Conservation (phyloP, 1,140 invertebrate genomes). For the Anoplolepis gracilipes region DNA sequence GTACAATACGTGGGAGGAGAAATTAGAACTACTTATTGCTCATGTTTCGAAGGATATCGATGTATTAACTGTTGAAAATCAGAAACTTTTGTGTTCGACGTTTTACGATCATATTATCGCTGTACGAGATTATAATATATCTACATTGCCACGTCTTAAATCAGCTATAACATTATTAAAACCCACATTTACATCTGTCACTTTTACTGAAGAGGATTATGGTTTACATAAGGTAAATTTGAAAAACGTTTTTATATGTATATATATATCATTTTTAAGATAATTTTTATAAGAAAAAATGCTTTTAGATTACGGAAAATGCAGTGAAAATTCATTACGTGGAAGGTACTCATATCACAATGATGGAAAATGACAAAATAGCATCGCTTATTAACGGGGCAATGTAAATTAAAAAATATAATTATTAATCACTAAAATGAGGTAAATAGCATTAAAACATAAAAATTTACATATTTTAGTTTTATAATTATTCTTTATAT, state of each 20-base stretch:
- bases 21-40: not conserved
- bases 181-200: constrained; percentile 86
- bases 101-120: constrained; percentile 87
- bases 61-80: constrained; percentile 81
- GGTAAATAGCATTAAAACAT: no score
- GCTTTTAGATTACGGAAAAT: constrained; percentile 74
- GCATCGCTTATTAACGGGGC: constrained; percentile 88
- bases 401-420: not conserved
- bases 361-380: constrained; percentile 89
- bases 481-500: no score
- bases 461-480: no score
- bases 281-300: not conserved
- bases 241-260: constrained; percentile 18
- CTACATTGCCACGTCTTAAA: constrained; percentile 82
- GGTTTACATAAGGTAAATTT: constrained; percentile 83
- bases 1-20: not conserved
- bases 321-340: constrained; percentile 74
- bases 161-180: constrained; percentile 88
- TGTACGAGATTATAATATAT: constrained; percentile 84
- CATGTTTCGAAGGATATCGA: constrained; percentile 7
- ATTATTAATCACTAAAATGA: no score
- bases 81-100: constrained; percentile 85
- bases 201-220: constrained; percentile 88
- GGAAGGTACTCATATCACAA: constrained; percentile 81
- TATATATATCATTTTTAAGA: no score